A percentile compares a stretch with the other conserved stretches of the same genome.
These are phyloP conservation scores for Colistium nudipinnis DNA, from an alignment of 2,113 vertebrate species.

Conservation along the genomic window DNA sequence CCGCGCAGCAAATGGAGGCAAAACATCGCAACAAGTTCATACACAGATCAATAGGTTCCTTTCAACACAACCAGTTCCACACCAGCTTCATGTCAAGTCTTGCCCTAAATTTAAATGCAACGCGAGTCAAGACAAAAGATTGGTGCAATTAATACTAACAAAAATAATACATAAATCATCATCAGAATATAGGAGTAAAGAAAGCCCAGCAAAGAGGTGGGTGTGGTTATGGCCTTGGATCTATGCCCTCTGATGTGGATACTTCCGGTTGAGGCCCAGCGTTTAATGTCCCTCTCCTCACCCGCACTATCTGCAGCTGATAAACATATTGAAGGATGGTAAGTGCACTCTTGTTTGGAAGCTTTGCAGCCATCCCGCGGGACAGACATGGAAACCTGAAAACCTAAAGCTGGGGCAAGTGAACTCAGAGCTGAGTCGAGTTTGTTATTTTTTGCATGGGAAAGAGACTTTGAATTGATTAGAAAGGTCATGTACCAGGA, in stretches of 20 bases:
- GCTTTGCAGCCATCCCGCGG: not conserved
- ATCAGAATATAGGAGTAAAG: conserved; percentile 2
- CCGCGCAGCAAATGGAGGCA: conserved; percentile 17
- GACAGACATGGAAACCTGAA: not conserved
- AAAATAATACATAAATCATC: not conserved
- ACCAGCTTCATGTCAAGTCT: conserved; percentile 14
- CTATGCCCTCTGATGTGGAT: not conserved
- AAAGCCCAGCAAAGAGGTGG: not conserved
- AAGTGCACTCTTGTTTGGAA: not conserved
- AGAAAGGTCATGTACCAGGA: not conserved
- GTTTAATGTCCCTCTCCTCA: conserved; percentile 1
- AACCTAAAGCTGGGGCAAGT: conserved; percentile 1
- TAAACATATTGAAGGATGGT: not conserved
- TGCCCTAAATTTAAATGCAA: not conserved
- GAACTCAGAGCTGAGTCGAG: conserved; percentile 7
- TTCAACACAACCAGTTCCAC: conserved; percentile 24
- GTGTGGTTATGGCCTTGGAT: not conserved
- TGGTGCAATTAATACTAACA: not conserved
- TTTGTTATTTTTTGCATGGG: not conserved
- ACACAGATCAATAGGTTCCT: conserved; percentile 40
- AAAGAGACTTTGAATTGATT: conserved; percentile 2
- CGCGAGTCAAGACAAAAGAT: not conserved
- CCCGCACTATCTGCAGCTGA: not conserved
- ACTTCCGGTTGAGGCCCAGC: not conserved
- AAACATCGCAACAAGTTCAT: not conserved